These are phyloP conservation scores for Conus betulinus DNA, from an alignment of 1,140 invertebrate genomes.

Conservation along the genomic window DNA sequence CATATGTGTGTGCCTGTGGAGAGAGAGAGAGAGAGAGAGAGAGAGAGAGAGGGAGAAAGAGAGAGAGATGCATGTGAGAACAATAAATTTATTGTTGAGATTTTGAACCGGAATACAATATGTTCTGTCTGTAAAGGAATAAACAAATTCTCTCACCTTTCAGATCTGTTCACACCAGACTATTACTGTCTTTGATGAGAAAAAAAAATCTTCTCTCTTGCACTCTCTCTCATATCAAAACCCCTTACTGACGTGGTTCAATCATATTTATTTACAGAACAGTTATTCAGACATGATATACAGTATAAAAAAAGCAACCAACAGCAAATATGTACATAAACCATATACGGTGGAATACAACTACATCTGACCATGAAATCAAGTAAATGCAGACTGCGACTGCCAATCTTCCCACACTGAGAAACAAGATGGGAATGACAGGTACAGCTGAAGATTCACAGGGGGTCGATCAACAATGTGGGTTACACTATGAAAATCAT, in stretches of 20 bases:
- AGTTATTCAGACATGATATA: constrained; percentile 15
- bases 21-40: too few relatives aligned
- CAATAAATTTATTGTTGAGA: too few relatives aligned
- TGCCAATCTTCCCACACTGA: background rate
- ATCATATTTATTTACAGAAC: constrained; percentile 9
- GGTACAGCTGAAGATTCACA: background rate
- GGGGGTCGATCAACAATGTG: background rate
- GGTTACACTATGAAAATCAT: background rate
- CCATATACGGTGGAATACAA: background rate
- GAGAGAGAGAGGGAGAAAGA: too few relatives aligned
- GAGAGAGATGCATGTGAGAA: too few relatives aligned
- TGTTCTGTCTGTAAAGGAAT: too few relatives aligned
- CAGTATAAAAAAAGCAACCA: constrained; percentile 5
- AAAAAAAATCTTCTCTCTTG: too few relatives aligned
- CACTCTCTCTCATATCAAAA: too few relatives aligned
- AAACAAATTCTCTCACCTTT: too few relatives aligned
- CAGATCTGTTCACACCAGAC: too few relatives aligned
- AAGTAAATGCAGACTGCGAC: background rate
- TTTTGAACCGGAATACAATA: too few relatives aligned
- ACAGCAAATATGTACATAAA: background rate
- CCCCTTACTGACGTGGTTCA: background rate
- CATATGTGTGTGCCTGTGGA: too few relatives aligned
- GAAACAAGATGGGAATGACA: background rate
- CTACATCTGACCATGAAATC: background rate
- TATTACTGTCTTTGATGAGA: too few relatives aligned